Base-by-base conservation (phyloP, 2,113 vertebrate species). In the Cisticola juncidis region DNA sequence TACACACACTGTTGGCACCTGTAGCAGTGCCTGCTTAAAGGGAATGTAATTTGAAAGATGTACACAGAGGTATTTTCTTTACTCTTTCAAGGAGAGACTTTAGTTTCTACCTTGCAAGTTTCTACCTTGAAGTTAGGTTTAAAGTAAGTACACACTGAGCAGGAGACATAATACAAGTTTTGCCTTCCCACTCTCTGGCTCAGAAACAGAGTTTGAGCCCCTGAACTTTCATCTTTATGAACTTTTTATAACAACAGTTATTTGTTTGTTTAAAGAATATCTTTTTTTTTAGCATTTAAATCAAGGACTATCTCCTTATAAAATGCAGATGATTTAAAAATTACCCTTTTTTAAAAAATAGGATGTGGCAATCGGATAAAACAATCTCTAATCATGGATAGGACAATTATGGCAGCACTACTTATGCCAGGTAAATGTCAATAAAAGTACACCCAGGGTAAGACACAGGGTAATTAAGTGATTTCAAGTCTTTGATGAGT, bases 111-210 rank as follows among this genome's bases (percentile, higher is more conserved):
- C 93, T 91, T 90, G 78, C 38, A 38, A 53, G 54, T 83, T 92
- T 94, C 73, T 73, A 64, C 80, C 93, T 91, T 90, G 78, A 94
- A 94, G 94, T 96, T 94, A 68, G 16, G 21, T 93, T 95, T 95
- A 82, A 96, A 89, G 81, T 79, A 94, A 96, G 90, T 62, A 92
- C 42, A 74, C 21, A 29, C 21, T 2, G 14, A 87, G 28, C 38
- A 66, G 51, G 29, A 26, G 44, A 80, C 44, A 90, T 33, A 61
- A 58, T 50, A 26, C 33, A 31, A 44, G 70, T 56, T 87, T 64
- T 61, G 9, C 51, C 66, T 58, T 94, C 78, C 78, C 56, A 91
- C 70, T 71, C 69, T 72, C 86, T 96, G 85, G 76, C 77, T 91
- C 33, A 24, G 13, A 91, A 50, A 61, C 62, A 83, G 35, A 84